phyloP scores from a whole-genome alignment of 2,113 vertebrate genomes.

The Neoarius graeffei region DNA sequence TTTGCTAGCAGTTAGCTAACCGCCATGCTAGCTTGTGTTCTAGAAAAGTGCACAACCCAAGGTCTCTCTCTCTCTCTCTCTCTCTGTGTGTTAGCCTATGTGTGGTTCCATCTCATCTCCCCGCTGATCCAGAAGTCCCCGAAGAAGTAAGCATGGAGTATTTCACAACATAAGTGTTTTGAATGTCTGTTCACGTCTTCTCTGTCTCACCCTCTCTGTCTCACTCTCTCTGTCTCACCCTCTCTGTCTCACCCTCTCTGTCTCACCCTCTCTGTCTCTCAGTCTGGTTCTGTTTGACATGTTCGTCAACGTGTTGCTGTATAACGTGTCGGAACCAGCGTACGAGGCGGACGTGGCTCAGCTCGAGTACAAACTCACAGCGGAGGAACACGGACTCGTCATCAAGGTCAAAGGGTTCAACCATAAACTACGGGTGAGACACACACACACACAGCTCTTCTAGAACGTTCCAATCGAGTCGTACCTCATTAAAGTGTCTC shows the following conservation, averaged over 20 bases:
- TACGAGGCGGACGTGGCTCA: slow-evolving; percentile 95
- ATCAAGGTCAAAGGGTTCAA: slow-evolving; percentile 95
- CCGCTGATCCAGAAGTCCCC: slow-evolving; percentile 89
- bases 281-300: slow-evolving; percentile 92
- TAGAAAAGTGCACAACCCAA: background rate
- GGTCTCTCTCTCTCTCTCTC: slow-evolving; percentile 57
- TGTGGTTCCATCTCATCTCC: slow-evolving; percentile 91
- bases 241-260: background rate
- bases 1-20: background rate
- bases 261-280: background rate
- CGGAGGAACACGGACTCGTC: slow-evolving; percentile 89
- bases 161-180: background rate
- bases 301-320: slow-evolving; percentile 92
- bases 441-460: background rate
- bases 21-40: background rate
- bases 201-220: slow-evolving; percentile 56
- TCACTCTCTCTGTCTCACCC: too few species aligned
- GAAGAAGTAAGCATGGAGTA: slow-evolving; percentile 81
- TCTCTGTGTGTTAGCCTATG: slow-evolving; percentile 77
- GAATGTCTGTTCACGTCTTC: background rate
- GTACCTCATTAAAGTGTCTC: too few species aligned
- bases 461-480: too few species aligned
- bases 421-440: slow-evolving; percentile 91
- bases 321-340: slow-evolving; percentile 90
- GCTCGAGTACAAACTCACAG: slow-evolving; percentile 88